Evolutionary conservation across 2,888 invertebrate genomes (phyloP).

Genomic region (Meghimatium bilineatum): DNA sequence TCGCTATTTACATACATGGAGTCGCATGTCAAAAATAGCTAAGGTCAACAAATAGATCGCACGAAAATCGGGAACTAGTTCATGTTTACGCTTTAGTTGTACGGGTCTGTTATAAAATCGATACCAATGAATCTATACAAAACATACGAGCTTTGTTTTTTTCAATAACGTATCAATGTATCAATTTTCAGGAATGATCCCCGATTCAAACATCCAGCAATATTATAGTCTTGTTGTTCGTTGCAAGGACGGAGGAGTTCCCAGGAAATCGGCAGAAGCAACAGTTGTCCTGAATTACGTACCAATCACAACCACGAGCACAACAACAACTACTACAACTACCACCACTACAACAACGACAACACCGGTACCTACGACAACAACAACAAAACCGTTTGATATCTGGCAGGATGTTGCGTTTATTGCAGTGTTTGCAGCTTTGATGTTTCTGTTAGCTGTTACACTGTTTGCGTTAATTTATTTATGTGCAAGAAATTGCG

Average conservation of each 20-base stretch:
- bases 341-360: constrained; percentile 50
- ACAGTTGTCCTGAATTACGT: constrained; percentile 51
- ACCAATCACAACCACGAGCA: constrained; percentile 50
- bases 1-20: too few species aligned
- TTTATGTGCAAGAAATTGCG: constrained; percentile 14
- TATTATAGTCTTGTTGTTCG: constrained; percentile 47
- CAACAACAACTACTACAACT: constrained; percentile 52
- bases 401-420: constrained; percentile 37
- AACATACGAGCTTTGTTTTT: too few species aligned
- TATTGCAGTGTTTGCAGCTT: constrained; percentile 24
- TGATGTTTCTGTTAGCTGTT: constrained; percentile 35
- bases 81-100: too few species aligned
- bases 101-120: too few species aligned
- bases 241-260: constrained; percentile 53
- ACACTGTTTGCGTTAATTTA: background rate
- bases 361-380: constrained; percentile 14
- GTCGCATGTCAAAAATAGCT: too few species aligned
- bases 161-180: too few species aligned
- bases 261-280: constrained; percentile 45
- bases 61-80: too few species aligned
- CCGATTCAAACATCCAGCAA: constrained; percentile 42
- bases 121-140: too few species aligned
- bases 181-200: constrained; percentile 18
- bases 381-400: background rate
- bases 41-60: too few species aligned